Evolutionary conservation across 1,140 invertebrate species (phyloP).

Genomic region (Musca domestica): DNA sequence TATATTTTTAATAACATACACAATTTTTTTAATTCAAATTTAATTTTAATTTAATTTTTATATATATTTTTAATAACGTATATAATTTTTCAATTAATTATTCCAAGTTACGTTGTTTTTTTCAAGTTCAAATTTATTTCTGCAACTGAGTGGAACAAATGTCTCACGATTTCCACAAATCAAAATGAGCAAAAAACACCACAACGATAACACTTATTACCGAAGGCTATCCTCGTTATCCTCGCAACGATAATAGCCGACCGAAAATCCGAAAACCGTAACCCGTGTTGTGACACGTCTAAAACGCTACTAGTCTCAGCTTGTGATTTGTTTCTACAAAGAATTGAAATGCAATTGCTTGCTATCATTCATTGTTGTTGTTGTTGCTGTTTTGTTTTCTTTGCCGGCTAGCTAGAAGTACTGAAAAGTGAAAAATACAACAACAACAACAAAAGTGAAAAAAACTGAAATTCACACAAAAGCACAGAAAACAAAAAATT

Average conservation of each 20-base stretch:
- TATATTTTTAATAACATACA: too few species aligned
- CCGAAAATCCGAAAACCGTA: background rate
- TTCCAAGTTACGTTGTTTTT: background rate
- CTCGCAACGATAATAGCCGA: too few species aligned
- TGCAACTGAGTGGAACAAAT: background rate
- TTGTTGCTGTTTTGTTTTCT: background rate
- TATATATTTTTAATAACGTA: background rate
- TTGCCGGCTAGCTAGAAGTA: too few species aligned
- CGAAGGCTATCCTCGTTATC: too few species aligned
- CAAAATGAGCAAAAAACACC: too few species aligned
- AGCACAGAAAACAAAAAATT: slow-evolving; percentile 22
- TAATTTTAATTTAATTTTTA: background rate
- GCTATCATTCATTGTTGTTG: too few species aligned
- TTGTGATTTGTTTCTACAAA: slow-evolving; percentile 22
- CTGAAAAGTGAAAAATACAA: background rate
- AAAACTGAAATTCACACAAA: slow-evolving; percentile 10
- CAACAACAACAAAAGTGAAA: background rate
- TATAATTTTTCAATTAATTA: background rate
- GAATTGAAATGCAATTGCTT: slow-evolving; percentile 22
- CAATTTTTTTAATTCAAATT: background rate
- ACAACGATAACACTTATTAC: too few species aligned
- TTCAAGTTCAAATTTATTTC: slow-evolving; percentile 15
- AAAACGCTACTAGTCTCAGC: slow-evolving; percentile 24
- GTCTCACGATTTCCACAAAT: slow-evolving; percentile 14
- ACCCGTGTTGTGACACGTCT: slow-evolving; percentile 24